These are phyloP conservation scores for Agelaius tricolor DNA, from an alignment of 2,113 vertebrate genomes.

Conservation along the genomic window DNA sequence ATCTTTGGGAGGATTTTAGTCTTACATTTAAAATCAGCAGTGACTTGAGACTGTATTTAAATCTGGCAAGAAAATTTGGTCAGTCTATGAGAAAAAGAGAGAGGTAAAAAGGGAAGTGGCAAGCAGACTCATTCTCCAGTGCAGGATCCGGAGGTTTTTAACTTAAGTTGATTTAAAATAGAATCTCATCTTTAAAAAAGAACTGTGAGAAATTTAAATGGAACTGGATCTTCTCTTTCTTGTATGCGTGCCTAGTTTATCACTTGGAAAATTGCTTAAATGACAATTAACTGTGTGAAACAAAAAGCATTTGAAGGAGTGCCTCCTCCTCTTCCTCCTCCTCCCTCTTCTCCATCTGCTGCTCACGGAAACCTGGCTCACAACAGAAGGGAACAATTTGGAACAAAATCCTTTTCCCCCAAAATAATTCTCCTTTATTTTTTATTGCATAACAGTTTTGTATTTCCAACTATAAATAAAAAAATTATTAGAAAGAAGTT, in stretches of 20 bases:
- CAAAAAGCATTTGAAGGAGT: slow-evolving; percentile 21
- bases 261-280: not conserved
- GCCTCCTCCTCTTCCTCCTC: slow-evolving; percentile 17
- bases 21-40: slow-evolving; percentile 16
- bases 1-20: not conserved
- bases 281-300: not conserved
- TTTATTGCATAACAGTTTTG: slow-evolving; percentile 73
- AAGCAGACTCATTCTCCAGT: not conserved
- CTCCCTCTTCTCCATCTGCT: slow-evolving; percentile 15
- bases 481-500: slow-evolving; percentile 81
- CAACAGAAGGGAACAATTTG: slow-evolving; percentile 59
- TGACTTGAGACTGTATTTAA: not conserved
- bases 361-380: slow-evolving; percentile 13
- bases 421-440: slow-evolving; percentile 81
- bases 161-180: not conserved
- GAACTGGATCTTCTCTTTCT: not conserved
- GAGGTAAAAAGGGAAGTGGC: slow-evolving; percentile 40
- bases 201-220: not conserved
- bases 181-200: not conserved
- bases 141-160: not conserved
- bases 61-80: not conserved
- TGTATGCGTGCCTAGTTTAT: not conserved
- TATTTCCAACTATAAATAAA: slow-evolving; percentile 81
- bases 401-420: slow-evolving; percentile 74
- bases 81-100: not conserved